These are phyloP conservation scores for Carassius auratus DNA, from an alignment of 2,113 vertebrate genomes.

Conservation along the genomic window DNA sequence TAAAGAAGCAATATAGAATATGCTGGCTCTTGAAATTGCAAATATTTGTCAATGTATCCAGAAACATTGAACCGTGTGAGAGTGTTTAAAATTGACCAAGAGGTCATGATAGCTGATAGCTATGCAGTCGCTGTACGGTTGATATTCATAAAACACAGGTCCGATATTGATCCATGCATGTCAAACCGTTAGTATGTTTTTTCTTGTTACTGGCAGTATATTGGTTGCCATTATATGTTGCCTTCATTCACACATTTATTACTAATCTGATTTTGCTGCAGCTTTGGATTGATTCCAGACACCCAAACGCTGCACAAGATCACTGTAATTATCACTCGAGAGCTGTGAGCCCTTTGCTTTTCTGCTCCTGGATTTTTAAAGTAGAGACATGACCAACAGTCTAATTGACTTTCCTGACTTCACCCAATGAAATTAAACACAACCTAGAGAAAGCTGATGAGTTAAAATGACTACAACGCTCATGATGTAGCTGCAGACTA, in stretches of 20 bases:
- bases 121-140: conserved; percentile 65
- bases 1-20: conserved; percentile 18
- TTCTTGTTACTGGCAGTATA: conserved; percentile 61
- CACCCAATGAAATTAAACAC: conserved; percentile 12
- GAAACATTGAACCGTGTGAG: conserved; percentile 51
- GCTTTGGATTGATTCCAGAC: conserved; percentile 33
- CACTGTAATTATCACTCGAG: conserved; percentile 16
- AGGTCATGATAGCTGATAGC: conserved; percentile 68
- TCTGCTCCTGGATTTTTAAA: not conserved
- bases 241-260: conserved; percentile 64
- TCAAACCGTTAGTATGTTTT: conserved; percentile 64
- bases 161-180: conserved; percentile 69
- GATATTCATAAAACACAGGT: conserved; percentile 70
- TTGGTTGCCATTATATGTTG: conserved; percentile 63
- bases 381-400: conserved; percentile 8
- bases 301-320: not conserved
- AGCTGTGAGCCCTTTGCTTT: not conserved
- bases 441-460: not conserved
- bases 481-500: not conserved
- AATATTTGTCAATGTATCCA: conserved; percentile 44
- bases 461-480: not conserved
- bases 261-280: conserved; percentile 4
- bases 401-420: conserved; percentile 14
- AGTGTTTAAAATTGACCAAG: conserved; percentile 58
- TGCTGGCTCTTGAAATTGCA: not conserved